Evolutionary conservation across 1,140 invertebrate genomes (phyloP).

Genomic region (Akabosia matsudoensis): DNA sequence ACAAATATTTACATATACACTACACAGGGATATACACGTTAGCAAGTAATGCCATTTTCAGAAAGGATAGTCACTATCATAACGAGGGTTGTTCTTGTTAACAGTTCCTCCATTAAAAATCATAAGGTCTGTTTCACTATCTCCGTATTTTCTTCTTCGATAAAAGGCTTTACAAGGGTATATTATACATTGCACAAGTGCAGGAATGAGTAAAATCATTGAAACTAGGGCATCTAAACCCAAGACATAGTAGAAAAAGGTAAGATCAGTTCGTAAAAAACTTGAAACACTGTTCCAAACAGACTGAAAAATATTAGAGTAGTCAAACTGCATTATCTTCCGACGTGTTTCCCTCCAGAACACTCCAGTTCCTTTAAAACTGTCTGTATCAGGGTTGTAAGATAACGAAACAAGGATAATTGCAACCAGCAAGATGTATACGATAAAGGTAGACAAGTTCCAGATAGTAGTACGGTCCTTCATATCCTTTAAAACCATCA

Average conservation of each 20-base stretch:
- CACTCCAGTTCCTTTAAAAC: neutral
- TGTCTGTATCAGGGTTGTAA: neutral
- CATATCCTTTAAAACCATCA: neutral
- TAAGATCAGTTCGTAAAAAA: neutral
- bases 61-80: no score
- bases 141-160: neutral
- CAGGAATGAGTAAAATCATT: neutral
- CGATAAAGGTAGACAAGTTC: neutral
- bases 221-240: neutral
- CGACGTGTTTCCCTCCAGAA: neutral
- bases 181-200: neutral
- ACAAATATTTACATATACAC: no score
- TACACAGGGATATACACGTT: no score
- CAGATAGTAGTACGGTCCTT: constrained; percentile 1
- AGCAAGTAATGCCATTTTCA: no score
- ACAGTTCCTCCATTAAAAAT: neutral
- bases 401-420: neutral
- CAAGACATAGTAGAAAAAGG: neutral
- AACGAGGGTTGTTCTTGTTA: no score
- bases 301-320: neutral
- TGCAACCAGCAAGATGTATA: neutral
- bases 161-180: constrained; percentile 8
- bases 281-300: neutral
- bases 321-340: neutral
- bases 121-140: neutral